phyloP scores from a whole-genome alignment of 2,113 vertebrate species.

The Vanacampus margaritifer region DNA sequence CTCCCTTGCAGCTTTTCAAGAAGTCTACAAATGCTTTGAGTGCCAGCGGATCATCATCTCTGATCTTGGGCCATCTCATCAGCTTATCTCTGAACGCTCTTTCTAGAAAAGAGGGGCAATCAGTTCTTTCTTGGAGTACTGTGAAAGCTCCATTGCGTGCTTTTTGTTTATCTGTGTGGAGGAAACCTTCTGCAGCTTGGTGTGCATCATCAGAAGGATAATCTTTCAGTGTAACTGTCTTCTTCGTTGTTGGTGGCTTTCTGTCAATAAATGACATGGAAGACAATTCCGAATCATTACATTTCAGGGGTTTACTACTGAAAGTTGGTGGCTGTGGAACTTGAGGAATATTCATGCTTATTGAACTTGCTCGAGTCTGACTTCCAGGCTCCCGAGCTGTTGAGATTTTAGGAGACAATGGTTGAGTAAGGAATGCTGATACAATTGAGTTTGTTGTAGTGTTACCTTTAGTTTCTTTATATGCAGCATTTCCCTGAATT shows the following conservation, averaged over 20 bases:
- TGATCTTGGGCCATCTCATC: slow-evolving; percentile 7
- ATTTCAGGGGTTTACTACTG: not conserved
- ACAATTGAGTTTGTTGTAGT: not conserved
- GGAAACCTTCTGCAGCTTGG: not conserved
- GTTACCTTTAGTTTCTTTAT: not conserved
- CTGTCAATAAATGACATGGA: not conserved
- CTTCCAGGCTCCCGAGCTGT: not conserved
- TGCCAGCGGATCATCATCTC: not conserved
- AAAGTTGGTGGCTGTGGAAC: not conserved
- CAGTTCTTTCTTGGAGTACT: not conserved
- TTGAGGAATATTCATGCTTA: not conserved
- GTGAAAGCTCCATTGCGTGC: not conserved
- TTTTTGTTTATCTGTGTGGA: not conserved
- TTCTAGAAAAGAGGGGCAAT: not conserved
- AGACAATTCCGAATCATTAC: not conserved
- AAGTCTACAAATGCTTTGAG: slow-evolving; percentile 3
- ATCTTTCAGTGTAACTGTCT: not conserved
- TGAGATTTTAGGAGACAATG: not conserved
- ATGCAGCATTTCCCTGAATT: not conserved
- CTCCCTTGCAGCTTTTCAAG: not conserved
- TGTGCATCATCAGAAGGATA: not conserved
- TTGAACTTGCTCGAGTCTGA: not conserved
- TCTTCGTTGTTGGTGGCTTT: not conserved
- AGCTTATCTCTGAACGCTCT: not conserved
- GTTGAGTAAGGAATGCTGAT: not conserved